Percentiles rank a stretch among this genome's conserved stretches.
Evolutionary conservation across 2,797 vertebrate genomes (phyloP).

Genomic region (Phalanger gymnotis): DNA sequence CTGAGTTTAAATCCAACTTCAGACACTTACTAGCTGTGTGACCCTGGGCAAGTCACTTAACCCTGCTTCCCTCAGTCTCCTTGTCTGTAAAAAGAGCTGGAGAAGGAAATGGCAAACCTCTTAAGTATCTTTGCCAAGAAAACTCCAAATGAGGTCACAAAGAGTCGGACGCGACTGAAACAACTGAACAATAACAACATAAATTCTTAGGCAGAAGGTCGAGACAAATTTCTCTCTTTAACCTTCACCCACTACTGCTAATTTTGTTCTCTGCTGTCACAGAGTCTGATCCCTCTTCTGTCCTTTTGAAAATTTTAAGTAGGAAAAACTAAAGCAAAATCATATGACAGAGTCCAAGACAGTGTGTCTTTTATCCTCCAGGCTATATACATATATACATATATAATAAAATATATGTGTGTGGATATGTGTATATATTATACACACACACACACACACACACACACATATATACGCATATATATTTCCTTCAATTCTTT

Average conservation of each 20-base stretch:
- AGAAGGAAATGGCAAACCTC: neutral
- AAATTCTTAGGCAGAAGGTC: neutral
- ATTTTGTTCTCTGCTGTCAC: neutral
- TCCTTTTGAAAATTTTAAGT: neutral
- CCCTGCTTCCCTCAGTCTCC: neutral
- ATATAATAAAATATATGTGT: neutral
- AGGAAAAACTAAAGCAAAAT: neutral
- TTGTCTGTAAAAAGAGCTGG: neutral
- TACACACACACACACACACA: neutral
- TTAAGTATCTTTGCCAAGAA: neutral
- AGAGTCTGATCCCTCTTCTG: neutral
- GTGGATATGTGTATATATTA: neutral
- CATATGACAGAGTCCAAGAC: neutral
- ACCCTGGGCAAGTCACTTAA: neutral
- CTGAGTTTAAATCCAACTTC: neutral
- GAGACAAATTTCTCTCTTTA: neutral
- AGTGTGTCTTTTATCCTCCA: neutral
- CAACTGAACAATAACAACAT: too few relatives aligned
- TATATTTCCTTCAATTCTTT: neutral
- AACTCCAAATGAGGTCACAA: too few relatives aligned
- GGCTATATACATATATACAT: neutral
- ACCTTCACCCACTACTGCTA: neutral
- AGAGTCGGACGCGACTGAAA: too few relatives aligned
- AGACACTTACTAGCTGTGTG: neutral
- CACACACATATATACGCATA: neutral